These are phyloP conservation scores for Trichopoda pennipes DNA, from an alignment of 2,888 invertebrate genomes.

Conservation along the genomic window DNA sequence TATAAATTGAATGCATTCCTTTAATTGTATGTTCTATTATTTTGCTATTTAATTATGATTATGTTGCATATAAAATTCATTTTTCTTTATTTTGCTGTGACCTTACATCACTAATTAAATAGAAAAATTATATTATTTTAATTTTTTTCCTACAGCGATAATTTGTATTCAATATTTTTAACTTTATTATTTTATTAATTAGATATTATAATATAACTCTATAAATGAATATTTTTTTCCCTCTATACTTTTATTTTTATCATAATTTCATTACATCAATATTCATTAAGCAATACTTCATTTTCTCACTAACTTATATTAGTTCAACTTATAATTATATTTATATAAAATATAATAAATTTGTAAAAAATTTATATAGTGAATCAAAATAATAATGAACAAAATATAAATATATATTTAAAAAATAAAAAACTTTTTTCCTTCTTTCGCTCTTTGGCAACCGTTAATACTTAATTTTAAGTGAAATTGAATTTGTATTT, in stretches of 20 bases:
- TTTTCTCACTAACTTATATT: slow-evolving; percentile 26
- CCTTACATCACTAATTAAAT: slow-evolving; percentile 42
- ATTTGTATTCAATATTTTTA: neutral
- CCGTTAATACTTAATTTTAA: slow-evolving; percentile 57
- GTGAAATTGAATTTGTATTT: slow-evolving; percentile 50
- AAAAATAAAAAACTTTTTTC: slow-evolving; percentile 47
- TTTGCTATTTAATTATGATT: slow-evolving; percentile 64
- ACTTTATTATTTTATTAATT: slow-evolving; percentile 56
- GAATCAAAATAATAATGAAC: slow-evolving; percentile 30
- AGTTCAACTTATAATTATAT: slow-evolving; percentile 17
- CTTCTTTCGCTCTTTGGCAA: slow-evolving; percentile 64
- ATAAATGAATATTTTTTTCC: slow-evolving; percentile 26
- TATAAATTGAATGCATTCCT: slow-evolving; percentile 59
- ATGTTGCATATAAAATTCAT: slow-evolving; percentile 60
- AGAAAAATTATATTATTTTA: slow-evolving; percentile 25
- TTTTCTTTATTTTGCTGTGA: slow-evolving; percentile 26
- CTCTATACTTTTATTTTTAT: neutral
- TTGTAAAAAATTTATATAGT: slow-evolving; percentile 44
- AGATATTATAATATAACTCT: slow-evolving; percentile 22
- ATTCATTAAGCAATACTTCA: neutral
- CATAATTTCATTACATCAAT: slow-evolving; percentile 23
- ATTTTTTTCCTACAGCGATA: slow-evolving; percentile 4
- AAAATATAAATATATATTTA: neutral
- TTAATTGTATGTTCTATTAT: slow-evolving; percentile 62
- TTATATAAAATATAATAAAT: no score